Evolutionary conservation across 2,888 invertebrate species (phyloP), one percentile per base, ranked within the genome.

Genomic region (Galeruca laticollis): DNA sequence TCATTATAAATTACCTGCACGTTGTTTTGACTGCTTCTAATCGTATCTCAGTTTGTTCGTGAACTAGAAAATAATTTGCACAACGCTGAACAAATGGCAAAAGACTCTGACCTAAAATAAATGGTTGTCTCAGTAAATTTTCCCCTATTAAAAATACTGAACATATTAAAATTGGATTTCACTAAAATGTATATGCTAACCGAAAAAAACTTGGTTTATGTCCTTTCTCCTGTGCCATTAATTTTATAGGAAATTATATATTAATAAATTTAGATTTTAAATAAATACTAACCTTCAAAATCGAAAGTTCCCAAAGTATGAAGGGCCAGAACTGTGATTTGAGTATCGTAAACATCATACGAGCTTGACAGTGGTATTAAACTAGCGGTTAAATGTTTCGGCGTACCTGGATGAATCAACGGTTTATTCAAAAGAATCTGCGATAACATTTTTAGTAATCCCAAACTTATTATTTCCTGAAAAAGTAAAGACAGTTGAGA

Each of bases 11-110:
- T 59, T 47, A 65, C 65, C 65, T 65, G 15, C 96, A 96, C 80
- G 98, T 96, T 0, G 98, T 98, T 82, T 94, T 91, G 0, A 99
- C 99, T 13, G 99, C 96, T 86, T 99, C 98, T 73, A 98, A 86
- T 26, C 96, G 89, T 3, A 99, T 93, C 83, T 97, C 96, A 31
- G 76, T 77, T 31, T 95, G 93, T 73, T 98, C 98, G 81, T 95
- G 95, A 15, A 92, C 92, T 54, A 99, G 87, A 82, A 95, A 98
- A 83, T 94, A 91, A 80, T 98, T 96, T 0, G 97, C 96, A 84
- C 97, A 97, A 18, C 97, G 91, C 74, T 94, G 90, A 0, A 98
- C 96, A 87, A 98, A 98, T 75, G 95, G 95, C 47, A 98, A 88
- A 81, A 98, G 87, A 51, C 96, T 95, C 81, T 96, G 94, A 10